Evolutionary conservation across 2,888 invertebrate species (phyloP), one percentile per base, ranked within the genome.

Genomic region (Rhabditoides inermis): DNA sequence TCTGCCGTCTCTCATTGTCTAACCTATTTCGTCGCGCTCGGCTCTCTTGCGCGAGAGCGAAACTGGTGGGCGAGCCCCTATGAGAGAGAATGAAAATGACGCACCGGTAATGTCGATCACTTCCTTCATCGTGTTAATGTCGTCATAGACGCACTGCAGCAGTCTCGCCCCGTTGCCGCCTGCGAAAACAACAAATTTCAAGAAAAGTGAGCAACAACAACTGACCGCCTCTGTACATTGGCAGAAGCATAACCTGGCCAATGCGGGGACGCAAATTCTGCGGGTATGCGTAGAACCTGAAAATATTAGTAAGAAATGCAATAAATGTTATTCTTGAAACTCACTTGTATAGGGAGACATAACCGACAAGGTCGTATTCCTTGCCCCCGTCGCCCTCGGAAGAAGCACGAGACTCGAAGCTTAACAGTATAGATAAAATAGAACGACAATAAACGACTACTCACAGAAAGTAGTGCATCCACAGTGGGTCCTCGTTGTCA

Each of bases 281-380:
- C 0, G 94, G 92, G 79, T 91, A 92, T 2, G 88, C 88, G 77
- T 88, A 98, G 80, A 91, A 98, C 65, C 88, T 86, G 79, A 94
- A 98, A 40, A 90, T 86, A 0, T 90, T 88, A 27, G 41, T 22
- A 40, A 41, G 41, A 7, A 40, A 30, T 15, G 32, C n/a, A n/a
- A n/a, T n/a, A n/a, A n/a, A n/a, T n/a, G n/a, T n/a, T n/a, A n/a
- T n/a, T n/a, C n/a, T n/a, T n/a, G n/a, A n/a, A n/a, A n/a, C n/a
- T n/a, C n/a, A n/a, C n/a, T n/a, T 45, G 39, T 58, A 63, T 2
- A 58, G 52, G 1, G 60, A 46, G 46, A 87, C 85, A 78, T 88
- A 94, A 15, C 90, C 95, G 30, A 85, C 85, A 36, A 88, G 84
- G 20, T 86, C 86, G 73, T 86, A 87, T 49, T 83, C 81, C 10